A percentile compares a stretch with the other conserved stretches of the same genome.
Evolutionary conservation across 2,888 invertebrate genomes (phyloP).

Genomic region (Anthophora plumipes): DNA sequence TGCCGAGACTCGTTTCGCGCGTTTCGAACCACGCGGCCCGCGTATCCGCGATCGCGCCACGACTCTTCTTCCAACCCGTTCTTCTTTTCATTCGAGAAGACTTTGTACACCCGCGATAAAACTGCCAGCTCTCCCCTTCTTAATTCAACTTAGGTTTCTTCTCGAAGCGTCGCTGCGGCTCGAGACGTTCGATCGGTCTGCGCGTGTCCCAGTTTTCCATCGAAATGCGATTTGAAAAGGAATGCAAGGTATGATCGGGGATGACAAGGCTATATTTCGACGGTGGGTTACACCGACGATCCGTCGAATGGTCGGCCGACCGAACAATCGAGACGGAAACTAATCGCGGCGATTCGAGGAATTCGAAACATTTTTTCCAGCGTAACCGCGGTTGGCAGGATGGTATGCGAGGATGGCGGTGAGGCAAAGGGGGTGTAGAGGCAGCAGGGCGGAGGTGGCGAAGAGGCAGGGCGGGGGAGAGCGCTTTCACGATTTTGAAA

Average conservation of each 20-base stretch:
- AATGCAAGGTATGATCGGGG: neutral
- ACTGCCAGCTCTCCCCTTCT: too few relatives aligned
- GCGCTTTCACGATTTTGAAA: conserved; percentile 72
- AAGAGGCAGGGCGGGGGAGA: conserved; percentile 33
- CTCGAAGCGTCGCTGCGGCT: too few relatives aligned
- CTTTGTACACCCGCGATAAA: too few relatives aligned
- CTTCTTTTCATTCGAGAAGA: neutral
- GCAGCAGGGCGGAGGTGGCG: neutral
- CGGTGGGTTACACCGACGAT: conserved; percentile 7
- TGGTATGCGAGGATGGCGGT: conserved; percentile 19
- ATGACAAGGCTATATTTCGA: neutral
- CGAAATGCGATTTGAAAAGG: neutral
- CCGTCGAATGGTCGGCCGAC: conserved; percentile 32
- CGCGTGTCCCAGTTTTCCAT: neutral
- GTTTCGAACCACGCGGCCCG: conserved; percentile 21
- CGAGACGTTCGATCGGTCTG: too few relatives aligned
- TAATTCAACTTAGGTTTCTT: too few relatives aligned
- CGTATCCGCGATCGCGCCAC: conserved; percentile 23
- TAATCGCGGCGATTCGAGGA: conserved; percentile 72
- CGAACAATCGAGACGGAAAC: conserved; percentile 74
- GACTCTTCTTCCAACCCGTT: conserved; percentile 1
- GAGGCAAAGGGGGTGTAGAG: neutral
- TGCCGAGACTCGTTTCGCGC: conserved; percentile 48
- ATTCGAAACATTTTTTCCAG: conserved; percentile 72
- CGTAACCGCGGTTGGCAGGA: conserved; percentile 61